Percentiles rank a stretch among this genome's conserved stretches.
Conservation (phyloP, 2,888 invertebrate species). For the Homarus gammarus region DNA sequence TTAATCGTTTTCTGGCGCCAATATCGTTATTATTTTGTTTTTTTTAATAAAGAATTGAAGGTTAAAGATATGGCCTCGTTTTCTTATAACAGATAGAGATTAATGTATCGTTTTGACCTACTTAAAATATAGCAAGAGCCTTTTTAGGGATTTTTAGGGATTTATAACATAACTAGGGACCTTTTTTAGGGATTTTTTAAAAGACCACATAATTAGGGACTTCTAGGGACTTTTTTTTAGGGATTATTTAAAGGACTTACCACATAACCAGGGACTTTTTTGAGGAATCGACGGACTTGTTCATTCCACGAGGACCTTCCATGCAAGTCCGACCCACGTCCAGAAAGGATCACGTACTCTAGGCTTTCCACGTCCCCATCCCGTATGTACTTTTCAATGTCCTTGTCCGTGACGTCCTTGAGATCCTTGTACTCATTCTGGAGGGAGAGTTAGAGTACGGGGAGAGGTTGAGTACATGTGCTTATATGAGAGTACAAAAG, state of each 20-base stretch:
- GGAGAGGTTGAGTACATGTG: background rate
- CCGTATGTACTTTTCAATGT: slow-evolving; percentile 80
- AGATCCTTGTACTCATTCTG: slow-evolving; percentile 71
- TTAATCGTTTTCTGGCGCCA: no score
- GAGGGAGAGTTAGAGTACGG: background rate
- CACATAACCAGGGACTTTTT: slow-evolving; percentile 86
- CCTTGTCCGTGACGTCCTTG: slow-evolving; percentile 57
- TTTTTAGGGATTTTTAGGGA: no score
- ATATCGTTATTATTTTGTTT: no score
- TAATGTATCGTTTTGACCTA: no score
- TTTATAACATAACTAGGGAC: no score
- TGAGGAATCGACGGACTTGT: slow-evolving; percentile 91
- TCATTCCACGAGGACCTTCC: slow-evolving; percentile 81
- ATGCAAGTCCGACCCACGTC: slow-evolving; percentile 84
- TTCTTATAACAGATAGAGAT: no score
- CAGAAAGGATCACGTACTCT: slow-evolving; percentile 91
- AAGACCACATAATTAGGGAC: no score
- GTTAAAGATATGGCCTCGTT: no score
- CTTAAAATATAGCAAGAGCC: no score
- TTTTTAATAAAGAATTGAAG: no score
- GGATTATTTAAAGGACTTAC: slow-evolving; percentile 10
- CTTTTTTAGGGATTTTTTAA: no score
- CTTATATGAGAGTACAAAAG: no score
- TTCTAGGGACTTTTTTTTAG: background rate
- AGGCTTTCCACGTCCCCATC: slow-evolving; percentile 92